These are phyloP conservation scores for Vireo griseus DNA, from an alignment of 2,797 vertebrate species.

Conservation along the genomic window DNA sequence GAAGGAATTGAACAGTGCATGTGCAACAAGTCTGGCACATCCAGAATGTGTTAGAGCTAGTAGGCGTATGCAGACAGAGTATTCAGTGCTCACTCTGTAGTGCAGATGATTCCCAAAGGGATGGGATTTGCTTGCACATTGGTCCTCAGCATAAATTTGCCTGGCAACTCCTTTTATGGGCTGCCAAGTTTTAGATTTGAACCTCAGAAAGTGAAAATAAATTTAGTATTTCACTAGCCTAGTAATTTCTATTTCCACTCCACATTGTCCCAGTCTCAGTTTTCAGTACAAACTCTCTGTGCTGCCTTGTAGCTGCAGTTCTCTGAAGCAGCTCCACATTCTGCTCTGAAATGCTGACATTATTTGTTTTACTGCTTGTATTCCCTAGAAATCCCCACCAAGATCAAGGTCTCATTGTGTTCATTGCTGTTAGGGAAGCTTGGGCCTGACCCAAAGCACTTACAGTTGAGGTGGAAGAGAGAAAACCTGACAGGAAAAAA, in stretches of 20 bases:
- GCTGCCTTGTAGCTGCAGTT: background rate
- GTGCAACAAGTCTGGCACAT: conserved; percentile 65
- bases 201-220: background rate
- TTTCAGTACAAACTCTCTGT: background rate
- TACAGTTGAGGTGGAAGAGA: background rate
- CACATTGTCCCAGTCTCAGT: background rate
- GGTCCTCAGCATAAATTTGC: background rate
- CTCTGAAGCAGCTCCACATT: background rate
- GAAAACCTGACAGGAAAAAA: background rate
- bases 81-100: background rate
- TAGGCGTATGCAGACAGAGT: conserved; percentile 50
- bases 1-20: conserved; percentile 19
- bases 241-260: background rate
- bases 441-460: background rate
- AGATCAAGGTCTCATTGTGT: background rate
- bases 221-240: background rate
- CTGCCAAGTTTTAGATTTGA: background rate
- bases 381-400: background rate
- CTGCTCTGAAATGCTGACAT: conserved; percentile 8
- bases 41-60: conserved; percentile 55
- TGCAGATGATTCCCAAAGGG: conserved; percentile 36
- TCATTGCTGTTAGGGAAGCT: background rate
- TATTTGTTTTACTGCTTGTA: background rate
- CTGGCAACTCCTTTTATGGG: background rate
- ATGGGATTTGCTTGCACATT: background rate